Base-by-base conservation (phyloP, 92 coral and sea anemone species). In the Parazoanthus swiftii region DNA sequence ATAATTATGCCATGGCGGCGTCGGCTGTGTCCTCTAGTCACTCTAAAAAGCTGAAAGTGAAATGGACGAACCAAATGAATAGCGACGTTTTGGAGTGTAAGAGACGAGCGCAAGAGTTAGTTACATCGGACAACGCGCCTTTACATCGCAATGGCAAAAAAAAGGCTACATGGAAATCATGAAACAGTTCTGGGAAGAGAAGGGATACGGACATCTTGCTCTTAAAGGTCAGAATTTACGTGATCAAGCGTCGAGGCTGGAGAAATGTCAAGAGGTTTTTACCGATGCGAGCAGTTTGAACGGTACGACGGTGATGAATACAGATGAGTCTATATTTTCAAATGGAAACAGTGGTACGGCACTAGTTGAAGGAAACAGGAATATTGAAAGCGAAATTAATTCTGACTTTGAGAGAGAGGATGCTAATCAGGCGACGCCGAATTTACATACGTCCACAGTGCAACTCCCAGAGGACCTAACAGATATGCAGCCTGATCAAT, bases 1-100 rank as follows among this genome's bases (percentile, higher is more conserved):
- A n/a, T n/a, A n/a, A n/a, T n/a, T n/a, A n/a, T n/a, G n/a, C n/a
- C n/a, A n/a, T n/a, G n/a, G n/a, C n/a, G 74, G 35, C 29, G 74
- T 25, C 35, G 74, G 74, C 74, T 15, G 74, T 48, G 56, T 48
- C 56, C 9, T 48, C 56, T 48, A 48, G 56, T 48, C 56, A 9
- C 56, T 48, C 29, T 68, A 68, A 23, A 68, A 68, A 68, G 35
- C 74, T 44, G 66, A 85, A 85, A 71, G 48, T 71, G 58, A 85
- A 85, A 35, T 85, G 88, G 88, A 85, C 88, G 76, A 14, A 38
- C 35, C 88, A 85, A 71, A 85, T 85, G 88, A 85, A 85, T 54
- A 71, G 56, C 3, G 88, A 85, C 58, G 33, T 85, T 25, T 23
- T 73, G 21, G 88, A 85, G 44, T 85, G 80, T 79, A 85, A 85